phyloP scores from a whole-genome alignment of 35 echinoderm and acorn worm species.

The Strongylocentrotus purpuratus region DNA sequence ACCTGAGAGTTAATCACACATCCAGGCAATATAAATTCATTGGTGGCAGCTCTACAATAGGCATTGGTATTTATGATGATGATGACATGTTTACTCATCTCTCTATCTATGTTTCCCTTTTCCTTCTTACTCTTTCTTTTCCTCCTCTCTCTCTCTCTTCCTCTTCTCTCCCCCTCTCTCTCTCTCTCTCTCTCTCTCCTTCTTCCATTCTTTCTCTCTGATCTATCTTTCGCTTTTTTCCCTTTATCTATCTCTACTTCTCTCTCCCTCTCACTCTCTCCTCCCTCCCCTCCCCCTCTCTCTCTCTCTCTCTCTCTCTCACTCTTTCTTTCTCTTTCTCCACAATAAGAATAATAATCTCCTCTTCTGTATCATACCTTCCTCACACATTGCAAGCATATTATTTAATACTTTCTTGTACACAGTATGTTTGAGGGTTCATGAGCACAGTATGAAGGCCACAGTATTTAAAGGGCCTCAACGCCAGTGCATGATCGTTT shows the following conservation, averaged over 20 bases:
- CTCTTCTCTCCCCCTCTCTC: not conserved
- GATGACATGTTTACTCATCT: not conserved
- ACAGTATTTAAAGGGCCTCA: not conserved
- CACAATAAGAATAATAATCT: no score
- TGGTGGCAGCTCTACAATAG: not conserved
- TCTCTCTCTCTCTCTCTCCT: no score
- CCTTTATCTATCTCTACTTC: not conserved
- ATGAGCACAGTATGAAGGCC: not conserved
- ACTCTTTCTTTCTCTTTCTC: no score
- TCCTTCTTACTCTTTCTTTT: not conserved
- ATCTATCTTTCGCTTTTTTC: not conserved
- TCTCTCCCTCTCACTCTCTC: not conserved
- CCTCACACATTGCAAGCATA: no score
- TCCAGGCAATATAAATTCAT: conserved; percentile 29
- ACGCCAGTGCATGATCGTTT: no score
- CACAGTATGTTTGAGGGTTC: no score
- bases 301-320: no score
- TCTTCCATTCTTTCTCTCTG: not conserved
- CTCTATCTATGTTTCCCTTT: not conserved
- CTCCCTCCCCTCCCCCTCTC: not conserved
- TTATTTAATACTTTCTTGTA: no score
- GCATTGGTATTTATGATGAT: conserved; percentile 22
- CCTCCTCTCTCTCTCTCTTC: not conserved
- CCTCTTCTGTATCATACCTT: no score
- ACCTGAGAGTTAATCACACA: not conserved